phyloP scores from a whole-genome alignment of 2,797 vertebrate genomes.

The Gila robusta region DNA sequence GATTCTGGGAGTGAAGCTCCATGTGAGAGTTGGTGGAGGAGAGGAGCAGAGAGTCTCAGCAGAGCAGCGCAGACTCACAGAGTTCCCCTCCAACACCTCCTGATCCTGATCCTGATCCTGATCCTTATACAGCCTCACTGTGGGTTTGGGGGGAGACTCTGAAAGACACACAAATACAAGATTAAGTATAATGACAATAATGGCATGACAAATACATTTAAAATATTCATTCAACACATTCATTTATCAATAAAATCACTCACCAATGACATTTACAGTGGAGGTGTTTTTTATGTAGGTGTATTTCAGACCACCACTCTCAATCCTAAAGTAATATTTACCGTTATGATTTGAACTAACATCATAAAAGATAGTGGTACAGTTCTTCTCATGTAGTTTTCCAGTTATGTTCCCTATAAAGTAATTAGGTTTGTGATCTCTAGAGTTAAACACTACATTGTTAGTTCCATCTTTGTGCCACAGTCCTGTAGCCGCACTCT shows the following conservation, averaged over 20 bases:
- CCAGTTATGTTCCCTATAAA: background rate
- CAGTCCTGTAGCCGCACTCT: background rate
- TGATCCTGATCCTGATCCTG: background rate
- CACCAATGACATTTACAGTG: too few relatives aligned
- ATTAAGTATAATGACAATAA: too few relatives aligned
- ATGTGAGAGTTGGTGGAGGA: slow-evolving; percentile 25
- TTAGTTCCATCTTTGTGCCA: background rate
- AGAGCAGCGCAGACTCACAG: slow-evolving; percentile 72
- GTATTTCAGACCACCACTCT: background rate
- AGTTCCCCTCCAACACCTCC: slow-evolving; percentile 62
- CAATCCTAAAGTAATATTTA: background rate
- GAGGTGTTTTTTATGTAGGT: too few relatives aligned
- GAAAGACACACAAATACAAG: background rate
- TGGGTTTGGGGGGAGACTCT: slow-evolving; percentile 15
- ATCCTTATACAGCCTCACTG: slow-evolving; percentile 30
- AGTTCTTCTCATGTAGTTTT: background rate
- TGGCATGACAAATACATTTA: too few relatives aligned
- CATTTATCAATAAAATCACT: too few relatives aligned
- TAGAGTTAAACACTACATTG: background rate
- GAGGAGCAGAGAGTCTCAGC: slow-evolving; percentile 64
- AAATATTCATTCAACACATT: too few relatives aligned
- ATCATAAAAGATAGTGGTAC: background rate
- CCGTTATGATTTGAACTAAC: background rate
- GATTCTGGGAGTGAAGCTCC: slow-evolving; percentile 55
- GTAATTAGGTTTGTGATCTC: too few relatives aligned